A percentile compares a stretch with the other conserved stretches of the same genome.
These are phyloP conservation scores for Trissonchulus latispiculum DNA, from an alignment of 2,888 invertebrate genomes.

Conservation along the genomic window DNA sequence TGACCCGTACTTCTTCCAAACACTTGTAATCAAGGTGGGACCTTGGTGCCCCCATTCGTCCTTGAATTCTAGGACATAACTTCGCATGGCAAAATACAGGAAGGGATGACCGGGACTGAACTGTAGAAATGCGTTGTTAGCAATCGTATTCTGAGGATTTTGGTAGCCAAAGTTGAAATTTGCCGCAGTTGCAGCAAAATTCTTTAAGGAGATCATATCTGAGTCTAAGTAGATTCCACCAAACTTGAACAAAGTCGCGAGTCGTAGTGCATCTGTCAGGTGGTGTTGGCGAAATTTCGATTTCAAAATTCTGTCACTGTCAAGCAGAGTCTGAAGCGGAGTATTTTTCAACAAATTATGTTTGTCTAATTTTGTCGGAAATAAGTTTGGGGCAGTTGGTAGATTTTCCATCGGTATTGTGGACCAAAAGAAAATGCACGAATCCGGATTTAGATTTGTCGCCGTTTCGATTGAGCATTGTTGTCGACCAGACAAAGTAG, in stretches of 20 bases:
- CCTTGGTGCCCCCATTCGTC: conserved; percentile 17
- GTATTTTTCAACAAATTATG: background rate
- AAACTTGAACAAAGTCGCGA: conserved; percentile 12
- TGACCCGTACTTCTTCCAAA: background rate
- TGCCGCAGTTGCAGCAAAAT: no score
- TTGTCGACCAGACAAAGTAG: background rate
- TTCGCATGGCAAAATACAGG: background rate
- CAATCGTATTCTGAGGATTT: background rate
- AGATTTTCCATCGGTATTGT: background rate
- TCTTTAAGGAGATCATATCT: conserved; percentile 15
- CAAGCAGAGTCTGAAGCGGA: background rate
- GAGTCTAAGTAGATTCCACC: conserved; percentile 15
- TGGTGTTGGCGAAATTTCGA: background rate
- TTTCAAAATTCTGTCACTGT: background rate
- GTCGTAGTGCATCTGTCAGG: conserved; percentile 10
- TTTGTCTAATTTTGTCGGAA: background rate
- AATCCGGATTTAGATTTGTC: background rate
- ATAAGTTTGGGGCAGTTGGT: background rate
- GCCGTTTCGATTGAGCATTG: background rate
- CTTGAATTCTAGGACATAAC: background rate
- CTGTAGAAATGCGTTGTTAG: conserved; percentile 1
- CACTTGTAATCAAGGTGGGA: background rate
- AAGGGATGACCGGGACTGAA: conserved; percentile 1
- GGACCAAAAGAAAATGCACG: conserved; percentile 1
- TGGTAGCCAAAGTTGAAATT: conserved; percentile 5